Evolutionary conservation across 2,113 vertebrate genomes (phyloP).

Genomic region (Grantiella picta): DNA sequence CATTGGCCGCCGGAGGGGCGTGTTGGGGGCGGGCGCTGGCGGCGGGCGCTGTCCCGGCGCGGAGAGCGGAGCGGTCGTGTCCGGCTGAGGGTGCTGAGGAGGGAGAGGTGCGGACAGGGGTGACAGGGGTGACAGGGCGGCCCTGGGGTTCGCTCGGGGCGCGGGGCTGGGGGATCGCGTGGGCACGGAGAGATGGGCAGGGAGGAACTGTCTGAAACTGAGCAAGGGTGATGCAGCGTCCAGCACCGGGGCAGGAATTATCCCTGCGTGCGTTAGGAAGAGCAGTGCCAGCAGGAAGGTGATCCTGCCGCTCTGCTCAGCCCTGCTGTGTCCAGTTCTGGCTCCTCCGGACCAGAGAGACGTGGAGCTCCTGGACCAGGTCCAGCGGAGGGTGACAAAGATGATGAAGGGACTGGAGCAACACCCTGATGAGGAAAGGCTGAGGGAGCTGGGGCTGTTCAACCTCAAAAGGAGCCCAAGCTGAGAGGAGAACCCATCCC

Average conservation of each 20-base stretch:
- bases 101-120: neutral
- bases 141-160: neutral
- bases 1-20: neutral
- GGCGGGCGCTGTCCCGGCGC: neutral
- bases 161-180: neutral
- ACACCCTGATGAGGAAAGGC: fast-evolving
- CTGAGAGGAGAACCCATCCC: neutral
- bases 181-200: neutral
- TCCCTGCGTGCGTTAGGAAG: too few species aligned
- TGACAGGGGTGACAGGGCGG: neutral
- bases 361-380: fast-evolving
- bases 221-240: too few species aligned
- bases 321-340: neutral
- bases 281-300: neutral
- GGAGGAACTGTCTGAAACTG: neutral
- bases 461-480: neutral
- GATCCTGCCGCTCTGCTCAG: neutral
- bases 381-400: fast-evolving
- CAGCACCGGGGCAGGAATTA: neutral
- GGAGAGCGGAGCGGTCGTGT: neutral
- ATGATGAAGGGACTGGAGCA: neutral
- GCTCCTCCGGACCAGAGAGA: fast-evolving
- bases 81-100: neutral
- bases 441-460: neutral
- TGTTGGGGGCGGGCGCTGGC: neutral